Base-by-base conservation (phyloP, 2,113 vertebrate genomes). In the Capreolus pygargus region DNA sequence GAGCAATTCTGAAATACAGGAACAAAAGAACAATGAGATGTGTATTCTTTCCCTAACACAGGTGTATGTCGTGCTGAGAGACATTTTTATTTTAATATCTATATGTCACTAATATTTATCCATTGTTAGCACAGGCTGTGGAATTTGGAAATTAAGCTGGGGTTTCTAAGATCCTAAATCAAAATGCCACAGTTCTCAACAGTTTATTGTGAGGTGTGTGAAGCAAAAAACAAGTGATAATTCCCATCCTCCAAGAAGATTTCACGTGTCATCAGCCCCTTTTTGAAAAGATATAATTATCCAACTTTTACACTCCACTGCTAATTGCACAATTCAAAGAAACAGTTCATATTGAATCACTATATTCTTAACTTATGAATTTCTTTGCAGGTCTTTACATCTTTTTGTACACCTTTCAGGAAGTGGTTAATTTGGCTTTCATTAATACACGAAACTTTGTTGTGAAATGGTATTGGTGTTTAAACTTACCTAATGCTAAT, bases 241-340 rank as follows among this genome's bases (percentile, higher is more conserved):
- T 83, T 61, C 27, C 17, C 21, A 58, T 86, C 17, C 83, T 58
- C 64, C 28, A 25, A 91, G 67, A 94, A 50, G 17, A 96, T 89
- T 86, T 28, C 52, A 70, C 14, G 6, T 70, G 58, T 50, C 82
- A 61, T 95, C 60, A 93, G 61, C 8, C 5, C 5, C 33, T 45
- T 57, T 88, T 61, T 95, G 76, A 94, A 97, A 92, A 97, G 60
- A 23, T 94, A 5, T 64, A 89, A 95, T 84, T 96, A 96, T 81
- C 60, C 50, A 83, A 79, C 28, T 57, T 28, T 97, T 58, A 74
- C 11, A 76, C 19, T 67, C 39, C 10, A 33, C 78, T 28, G 70
- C 93, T 97, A 92, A 92, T 91, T 91, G 36, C n/a, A 70, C 60
- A 83, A 33, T 67, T 91, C 43, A 94, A 93, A 95, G 33, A 30